Percentiles rank a stretch among this genome's conserved stretches.
These are phyloP conservation scores for Cephonodes hylas DNA, from an alignment of 2,888 invertebrate species.

Conservation along the genomic window DNA sequence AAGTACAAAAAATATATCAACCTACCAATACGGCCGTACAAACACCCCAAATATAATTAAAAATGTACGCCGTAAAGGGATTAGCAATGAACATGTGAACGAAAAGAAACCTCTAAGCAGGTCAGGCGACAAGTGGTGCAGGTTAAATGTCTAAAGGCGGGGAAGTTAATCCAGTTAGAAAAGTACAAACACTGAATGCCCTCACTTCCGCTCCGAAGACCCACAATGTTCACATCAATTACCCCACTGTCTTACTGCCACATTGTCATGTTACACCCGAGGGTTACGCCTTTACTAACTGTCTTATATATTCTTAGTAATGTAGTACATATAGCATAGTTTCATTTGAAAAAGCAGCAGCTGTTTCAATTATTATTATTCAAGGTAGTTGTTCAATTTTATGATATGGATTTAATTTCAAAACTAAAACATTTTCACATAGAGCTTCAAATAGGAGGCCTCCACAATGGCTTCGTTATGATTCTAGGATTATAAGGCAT, in stretches of 20 bases:
- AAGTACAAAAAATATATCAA: background rate
- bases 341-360: background rate
- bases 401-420: too few relatives aligned
- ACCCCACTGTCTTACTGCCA: conserved; percentile 76
- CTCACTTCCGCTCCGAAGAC: conserved; percentile 76
- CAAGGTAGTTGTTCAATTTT: too few relatives aligned
- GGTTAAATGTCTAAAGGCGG: conserved; percentile 69
- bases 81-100: conserved; percentile 51
- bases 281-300: background rate
- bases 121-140: conserved; percentile 67
- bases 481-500: too few relatives aligned
- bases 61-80: conserved; percentile 36
- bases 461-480: too few relatives aligned
- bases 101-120: conserved; percentile 75
- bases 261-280: conserved; percentile 21
- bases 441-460: too few relatives aligned
- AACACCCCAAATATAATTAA: background rate
- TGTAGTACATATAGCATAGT: background rate
- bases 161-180: conserved; percentile 75
- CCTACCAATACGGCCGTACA: background rate
- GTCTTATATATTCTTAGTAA: background rate
- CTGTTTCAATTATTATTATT: too few relatives aligned
- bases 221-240: conserved; percentile 67
- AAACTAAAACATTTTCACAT: too few relatives aligned
- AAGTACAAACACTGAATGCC: conserved; percentile 76